Conservation (phyloP, 2,113 vertebrate genomes). For the Oostethus manadensis region DNA sequence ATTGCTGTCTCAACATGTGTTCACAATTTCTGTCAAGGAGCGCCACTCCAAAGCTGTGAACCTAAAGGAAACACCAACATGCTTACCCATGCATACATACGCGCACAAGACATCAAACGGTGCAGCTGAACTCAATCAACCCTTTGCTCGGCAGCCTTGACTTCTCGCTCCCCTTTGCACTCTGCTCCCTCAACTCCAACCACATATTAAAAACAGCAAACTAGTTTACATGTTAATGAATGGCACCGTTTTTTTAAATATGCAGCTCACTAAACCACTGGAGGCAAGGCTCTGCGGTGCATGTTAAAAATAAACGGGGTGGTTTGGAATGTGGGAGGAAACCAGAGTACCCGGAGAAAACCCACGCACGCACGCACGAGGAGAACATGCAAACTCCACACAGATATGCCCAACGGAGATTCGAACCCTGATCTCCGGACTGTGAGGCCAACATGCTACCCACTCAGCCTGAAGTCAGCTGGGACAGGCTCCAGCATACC, state of each 20-base stretch:
- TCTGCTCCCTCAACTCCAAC: slow-evolving; percentile 54
- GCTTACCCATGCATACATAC: slow-evolving; percentile 1
- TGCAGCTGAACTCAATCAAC: slow-evolving; percentile 68
- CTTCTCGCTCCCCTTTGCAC: slow-evolving; percentile 42
- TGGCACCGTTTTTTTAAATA: slow-evolving; percentile 65
- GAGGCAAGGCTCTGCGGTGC: slow-evolving; percentile 21
- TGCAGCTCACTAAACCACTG: slow-evolving; percentile 63
- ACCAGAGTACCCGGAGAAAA: no score
- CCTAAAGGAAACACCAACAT: not conserved
- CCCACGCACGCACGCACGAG: no score
- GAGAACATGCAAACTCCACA: no score
- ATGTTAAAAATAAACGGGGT: slow-evolving; percentile 60
- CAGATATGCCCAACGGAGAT: no score
- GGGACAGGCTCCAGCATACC: no score
- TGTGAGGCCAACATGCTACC: no score
- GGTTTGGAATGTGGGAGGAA: no score
- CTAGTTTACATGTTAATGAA: slow-evolving; percentile 76
- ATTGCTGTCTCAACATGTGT: no score
- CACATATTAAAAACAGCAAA: slow-evolving; percentile 65
- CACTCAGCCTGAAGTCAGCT: no score
- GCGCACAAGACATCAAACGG: slow-evolving; percentile 32
- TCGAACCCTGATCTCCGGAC: no score
- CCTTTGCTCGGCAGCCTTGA: slow-evolving; percentile 48
- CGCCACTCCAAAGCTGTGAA: not conserved
- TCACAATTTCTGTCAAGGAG: no score